Evolutionary conservation across 2,888 invertebrate genomes (phyloP), one percentile per base, ranked within the genome.

Genomic region (Mythimna albipuncta): DNA sequence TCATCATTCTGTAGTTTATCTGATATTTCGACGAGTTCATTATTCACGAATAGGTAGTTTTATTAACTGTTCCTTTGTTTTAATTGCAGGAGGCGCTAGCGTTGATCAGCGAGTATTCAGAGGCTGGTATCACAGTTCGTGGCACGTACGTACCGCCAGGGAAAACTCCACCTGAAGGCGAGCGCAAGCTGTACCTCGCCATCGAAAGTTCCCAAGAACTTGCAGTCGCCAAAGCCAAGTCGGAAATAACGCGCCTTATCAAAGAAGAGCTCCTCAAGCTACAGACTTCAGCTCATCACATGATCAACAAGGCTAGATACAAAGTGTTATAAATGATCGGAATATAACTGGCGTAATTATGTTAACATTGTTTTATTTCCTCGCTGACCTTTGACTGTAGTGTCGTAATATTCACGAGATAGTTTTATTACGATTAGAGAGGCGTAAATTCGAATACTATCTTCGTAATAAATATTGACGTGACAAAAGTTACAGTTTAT

Each of bases 91-190:
- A 99, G 96, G 99, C 99, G 7, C 95, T 99, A 83, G 99, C 99
- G 0, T 99, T 99, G 91, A 99, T 99, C 89, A 99, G 99, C 64
- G 99, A 99, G 93, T 99, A 99, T 94, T 99, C 99, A 0, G 99
- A 99, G 93, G 99, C 99, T 0, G 99, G 99, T 54, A 98, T 99
- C 79, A 99, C 99, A 0, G 99, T 99, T 0, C 97, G 99, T 59
- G 99, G 99, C n/a, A 99, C 99, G 0, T 99, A 99, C 90, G 99
- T 99, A 13, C 98, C 98, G 0, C 97, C 98, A 2, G 99, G 99
- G 75, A 99, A 99, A 92, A 96, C 97, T 19, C 98, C 99, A 0
- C 99, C 99, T 0, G 99, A 99, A 84, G 99, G 99, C 41, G 99
- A 99, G 89, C 96, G 99, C 32, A 99, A 99, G 91, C 96, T 99